These are phyloP conservation scores for Sebastes steindachneri DNA, from an alignment of 2,797 vertebrate genomes.

Conservation along the genomic window DNA sequence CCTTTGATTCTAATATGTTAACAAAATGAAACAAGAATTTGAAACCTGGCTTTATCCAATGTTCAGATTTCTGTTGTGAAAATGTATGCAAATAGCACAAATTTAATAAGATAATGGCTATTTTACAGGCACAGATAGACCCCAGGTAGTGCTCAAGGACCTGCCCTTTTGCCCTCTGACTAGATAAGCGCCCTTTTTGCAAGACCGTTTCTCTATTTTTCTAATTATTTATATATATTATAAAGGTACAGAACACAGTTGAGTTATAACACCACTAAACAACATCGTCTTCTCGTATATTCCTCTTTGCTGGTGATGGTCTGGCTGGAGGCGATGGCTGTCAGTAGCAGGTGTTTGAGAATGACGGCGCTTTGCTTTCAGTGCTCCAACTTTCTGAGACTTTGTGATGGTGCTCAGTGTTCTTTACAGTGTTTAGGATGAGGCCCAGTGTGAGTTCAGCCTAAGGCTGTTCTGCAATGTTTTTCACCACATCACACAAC, in stretches of 20 bases:
- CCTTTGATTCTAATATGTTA: too few relatives aligned
- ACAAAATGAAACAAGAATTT: too few relatives aligned
- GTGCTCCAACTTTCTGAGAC: conserved; percentile 32
- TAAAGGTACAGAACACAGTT: background rate
- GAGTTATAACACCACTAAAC: background rate
- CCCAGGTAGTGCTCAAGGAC: too few relatives aligned
- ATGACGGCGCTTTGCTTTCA: conserved; percentile 37
- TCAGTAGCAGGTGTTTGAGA: conserved; percentile 30
- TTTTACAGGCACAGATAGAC: too few relatives aligned
- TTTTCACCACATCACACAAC: conserved; percentile 48
- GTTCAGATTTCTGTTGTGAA: too few relatives aligned
- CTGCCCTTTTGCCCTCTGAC: too few relatives aligned
- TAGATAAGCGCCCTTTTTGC: too few relatives aligned
- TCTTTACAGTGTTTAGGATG: conserved; percentile 50
- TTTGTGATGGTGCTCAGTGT: conserved; percentile 48
- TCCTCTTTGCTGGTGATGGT: background rate
- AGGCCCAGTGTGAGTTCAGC: conserved; percentile 62
- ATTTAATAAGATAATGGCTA: too few relatives aligned
- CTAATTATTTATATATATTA: background rate
- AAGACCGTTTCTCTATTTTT: too few relatives aligned
- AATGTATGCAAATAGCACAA: too few relatives aligned
- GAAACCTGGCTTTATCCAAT: too few relatives aligned
- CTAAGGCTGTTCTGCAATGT: conserved; percentile 40
- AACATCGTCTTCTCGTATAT: background rate
- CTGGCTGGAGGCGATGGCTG: conserved; percentile 34